These are phyloP conservation scores for Etheostoma cragini DNA, from an alignment of 2,113 vertebrate species.

Conservation along the genomic window DNA sequence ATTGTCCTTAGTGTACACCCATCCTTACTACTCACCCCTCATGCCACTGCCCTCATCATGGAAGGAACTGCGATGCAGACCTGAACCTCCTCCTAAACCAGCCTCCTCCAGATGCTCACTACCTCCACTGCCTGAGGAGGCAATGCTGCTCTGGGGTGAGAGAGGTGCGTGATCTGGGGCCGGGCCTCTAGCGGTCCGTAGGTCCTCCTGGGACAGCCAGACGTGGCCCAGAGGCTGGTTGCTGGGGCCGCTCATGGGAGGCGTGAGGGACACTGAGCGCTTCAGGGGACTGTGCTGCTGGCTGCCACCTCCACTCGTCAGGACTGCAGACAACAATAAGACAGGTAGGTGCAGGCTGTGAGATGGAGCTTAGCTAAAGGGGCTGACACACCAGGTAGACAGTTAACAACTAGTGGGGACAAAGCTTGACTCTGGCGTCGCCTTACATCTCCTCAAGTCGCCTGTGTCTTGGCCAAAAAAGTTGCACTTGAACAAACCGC, in stretches of 20 bases:
- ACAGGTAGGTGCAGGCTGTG: constrained; percentile 35
- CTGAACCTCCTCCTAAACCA: constrained; percentile 74
- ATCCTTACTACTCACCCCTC: constrained; percentile 91
- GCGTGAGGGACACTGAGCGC: constrained; percentile 98
- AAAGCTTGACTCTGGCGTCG: too few relatives aligned
- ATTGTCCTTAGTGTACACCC: background rate
- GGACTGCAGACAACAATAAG: constrained; percentile 86
- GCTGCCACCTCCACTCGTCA: constrained; percentile 83
- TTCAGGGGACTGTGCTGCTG: constrained; percentile 97
- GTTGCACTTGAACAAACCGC: too few relatives aligned
- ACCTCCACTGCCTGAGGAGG: constrained; percentile 98
- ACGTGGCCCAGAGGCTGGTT: constrained; percentile 94
- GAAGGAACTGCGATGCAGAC: constrained; percentile 93
- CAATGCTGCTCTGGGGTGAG: constrained; percentile 99
- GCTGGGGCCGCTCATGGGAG: constrained; percentile 96
- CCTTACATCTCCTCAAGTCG: too few relatives aligned
- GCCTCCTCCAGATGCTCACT: constrained; percentile 98
- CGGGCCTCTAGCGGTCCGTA: constrained; percentile 89
- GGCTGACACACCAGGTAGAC: too few relatives aligned
- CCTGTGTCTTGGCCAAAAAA: too few relatives aligned
- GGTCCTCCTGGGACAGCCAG: constrained; percentile 99
- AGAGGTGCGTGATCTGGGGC: constrained; percentile 96
- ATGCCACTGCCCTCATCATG: constrained; percentile 98
- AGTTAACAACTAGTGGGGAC: too few relatives aligned
- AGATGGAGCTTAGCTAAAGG: background rate